Base-by-base conservation (phyloP, 2,888 invertebrate genomes). In the Lithophane ornitopus region DNA sequence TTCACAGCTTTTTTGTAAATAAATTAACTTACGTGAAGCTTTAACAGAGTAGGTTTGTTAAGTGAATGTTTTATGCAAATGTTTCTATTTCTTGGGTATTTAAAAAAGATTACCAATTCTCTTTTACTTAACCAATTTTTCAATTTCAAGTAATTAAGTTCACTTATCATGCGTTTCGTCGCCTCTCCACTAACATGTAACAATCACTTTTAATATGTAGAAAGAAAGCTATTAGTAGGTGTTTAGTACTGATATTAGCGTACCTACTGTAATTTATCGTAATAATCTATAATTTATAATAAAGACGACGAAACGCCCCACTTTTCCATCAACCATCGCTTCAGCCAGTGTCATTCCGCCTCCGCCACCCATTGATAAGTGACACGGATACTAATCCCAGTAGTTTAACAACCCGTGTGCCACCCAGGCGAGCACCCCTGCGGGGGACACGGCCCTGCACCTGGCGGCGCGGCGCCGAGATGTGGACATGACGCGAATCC, bases 391-490 rank as follows among this genome's bases (percentile, higher is more conserved):
- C 83, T 83, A 83, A 86, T 83, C 65, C 74, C 73, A 83, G 83
- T 86, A 83, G 83, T 83, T 83, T 83, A 83, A 83, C 86, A 80
- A 78, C 70, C 61, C 77, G 70, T 88, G 70, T 86, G 81, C 85
- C 74, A 69, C 77, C 41, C 95, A 98, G 97, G 98, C 98, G 70
- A 97, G 98, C 62, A 98, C 98, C 70, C 97, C 98, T 67, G 98
- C 98, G 90, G 99, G 99, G 62, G 99, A 99, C 94, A 98, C 99
- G 26, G 99, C 99, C 34, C 97, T 99, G 67, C 99, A 99, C 97
- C 97, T 99, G 89, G 99, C 99, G 46, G 99, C 99, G n/a, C 97
- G 99, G 89, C 97, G 98, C 89, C 97, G 98, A 90, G 99, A 99
- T 94, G 98, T 99, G 86, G 99, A 99, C 91, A 98, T 99, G 98